A percentile compares a stretch with the other conserved stretches of the same genome.
Evolutionary conservation across 2,113 vertebrate species (phyloP).

Genomic region (Galbula dea): DNA sequence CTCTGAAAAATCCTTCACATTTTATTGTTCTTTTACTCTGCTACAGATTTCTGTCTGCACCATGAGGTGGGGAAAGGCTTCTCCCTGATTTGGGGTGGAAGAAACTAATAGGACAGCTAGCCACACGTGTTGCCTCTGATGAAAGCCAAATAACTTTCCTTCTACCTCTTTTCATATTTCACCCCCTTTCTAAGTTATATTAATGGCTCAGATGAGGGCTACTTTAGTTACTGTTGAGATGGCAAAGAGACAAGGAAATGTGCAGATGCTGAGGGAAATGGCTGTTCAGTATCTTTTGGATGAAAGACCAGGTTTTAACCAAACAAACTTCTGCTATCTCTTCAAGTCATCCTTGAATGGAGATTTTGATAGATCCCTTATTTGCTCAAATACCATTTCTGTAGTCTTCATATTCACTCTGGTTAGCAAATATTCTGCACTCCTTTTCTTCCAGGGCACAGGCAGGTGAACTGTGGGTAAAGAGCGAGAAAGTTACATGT

Average conservation of each 20-base stretch:
- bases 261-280: neutral
- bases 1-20: neutral
- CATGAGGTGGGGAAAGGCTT: neutral
- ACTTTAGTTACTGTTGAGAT: neutral
- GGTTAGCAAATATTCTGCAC: neutral
- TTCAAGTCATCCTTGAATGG: neutral
- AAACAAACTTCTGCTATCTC: neutral
- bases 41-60: neutral
- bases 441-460: conserved; percentile 82
- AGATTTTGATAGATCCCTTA: neutral
- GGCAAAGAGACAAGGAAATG: neutral
- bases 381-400: neutral
- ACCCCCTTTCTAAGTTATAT: neutral
- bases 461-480: conserved; percentile 96
- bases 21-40: neutral
- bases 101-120: neutral
- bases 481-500: conserved; percentile 97
- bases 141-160: neutral
- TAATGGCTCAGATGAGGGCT: neutral
- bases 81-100: neutral
- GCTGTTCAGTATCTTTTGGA: neutral
- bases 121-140: neutral
- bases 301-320: neutral
- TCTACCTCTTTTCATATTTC: neutral
- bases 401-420: neutral